A percentile compares a stretch with the other conserved stretches of the same genome.
Evolutionary conservation across 2,113 vertebrate species (phyloP).

Genomic region (Apodemus speciosus): DNA sequence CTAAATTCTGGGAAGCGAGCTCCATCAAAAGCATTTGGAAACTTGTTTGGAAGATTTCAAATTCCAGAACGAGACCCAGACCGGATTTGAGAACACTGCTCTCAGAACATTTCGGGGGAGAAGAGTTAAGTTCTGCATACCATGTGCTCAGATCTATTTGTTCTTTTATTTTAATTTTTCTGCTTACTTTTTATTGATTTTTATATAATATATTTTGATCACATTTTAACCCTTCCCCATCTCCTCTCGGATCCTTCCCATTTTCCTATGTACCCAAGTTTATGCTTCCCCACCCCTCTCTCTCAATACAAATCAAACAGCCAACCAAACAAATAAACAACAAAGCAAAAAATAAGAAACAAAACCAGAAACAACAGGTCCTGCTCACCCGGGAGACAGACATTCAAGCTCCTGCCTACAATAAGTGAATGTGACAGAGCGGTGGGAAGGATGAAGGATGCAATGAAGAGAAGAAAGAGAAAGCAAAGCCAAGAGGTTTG

Average conservation of each 20-base stretch:
- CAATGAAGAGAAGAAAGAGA: too few relatives aligned
- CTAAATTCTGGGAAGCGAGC: constrained; percentile 65
- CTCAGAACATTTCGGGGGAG: background rate
- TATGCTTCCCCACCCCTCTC: background rate
- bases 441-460: too few relatives aligned
- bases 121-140: background rate
- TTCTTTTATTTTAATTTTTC: background rate
- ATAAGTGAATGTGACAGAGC: too few relatives aligned
- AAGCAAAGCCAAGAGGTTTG: too few relatives aligned
- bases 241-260: background rate
- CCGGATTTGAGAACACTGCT: background rate
- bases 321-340: background rate
- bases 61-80: background rate
- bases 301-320: background rate
- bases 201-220: background rate
- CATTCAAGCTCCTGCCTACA: too few relatives aligned
- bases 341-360: background rate
- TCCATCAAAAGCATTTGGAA: constrained; percentile 46
- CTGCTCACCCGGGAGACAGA: too few relatives aligned
- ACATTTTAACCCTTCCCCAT: background rate
- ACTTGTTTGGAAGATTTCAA: constrained; percentile 23
- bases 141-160: background rate
- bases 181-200: background rate
- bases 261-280: background rate
- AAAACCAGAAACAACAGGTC: background rate